phyloP scores from a whole-genome alignment of 2,797 vertebrate species.

The Macroramphosus scolopax region DNA sequence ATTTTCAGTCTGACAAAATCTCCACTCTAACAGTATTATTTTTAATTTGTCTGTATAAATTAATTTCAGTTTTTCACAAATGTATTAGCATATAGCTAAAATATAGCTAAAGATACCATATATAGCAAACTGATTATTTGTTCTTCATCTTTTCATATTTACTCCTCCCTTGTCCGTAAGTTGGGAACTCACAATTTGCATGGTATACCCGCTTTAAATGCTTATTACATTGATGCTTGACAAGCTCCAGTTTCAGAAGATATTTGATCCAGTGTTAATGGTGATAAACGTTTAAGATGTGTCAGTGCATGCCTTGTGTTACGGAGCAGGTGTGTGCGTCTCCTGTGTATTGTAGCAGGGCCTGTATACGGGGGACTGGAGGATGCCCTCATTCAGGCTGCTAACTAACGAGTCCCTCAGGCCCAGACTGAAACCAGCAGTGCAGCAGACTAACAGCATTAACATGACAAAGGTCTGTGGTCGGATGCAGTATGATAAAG shows the following conservation, averaged over 20 bases:
- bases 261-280: constrained; percentile 14
- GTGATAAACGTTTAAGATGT: constrained; percentile 27
- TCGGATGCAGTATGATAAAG: constrained; percentile 60
- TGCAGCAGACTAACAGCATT: constrained; percentile 65
- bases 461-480: constrained; percentile 71
- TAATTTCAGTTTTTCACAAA: background rate
- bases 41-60: too few species aligned
- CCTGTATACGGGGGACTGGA: constrained; percentile 36
- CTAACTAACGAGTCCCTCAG: constrained; percentile 72
- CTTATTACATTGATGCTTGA: too few species aligned
- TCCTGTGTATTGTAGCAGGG: constrained; percentile 54
- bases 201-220: too few species aligned
- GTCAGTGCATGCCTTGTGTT: constrained; percentile 35
- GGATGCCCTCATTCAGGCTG: constrained; percentile 54
- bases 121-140: background rate
- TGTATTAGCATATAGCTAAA: background rate
- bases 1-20: too few species aligned
- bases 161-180: too few species aligned
- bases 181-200: too few species aligned
- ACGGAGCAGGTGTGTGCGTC: constrained; percentile 62
- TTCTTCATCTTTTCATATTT: background rate
- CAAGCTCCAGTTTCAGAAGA: constrained; percentile 7
- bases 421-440: constrained; percentile 66
- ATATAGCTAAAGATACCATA: too few species aligned
- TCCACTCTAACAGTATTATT: too few species aligned